These are phyloP conservation scores for Poecilia velifera DNA, from an alignment of 2,797 vertebrate genomes.

Conservation along the genomic window DNA sequence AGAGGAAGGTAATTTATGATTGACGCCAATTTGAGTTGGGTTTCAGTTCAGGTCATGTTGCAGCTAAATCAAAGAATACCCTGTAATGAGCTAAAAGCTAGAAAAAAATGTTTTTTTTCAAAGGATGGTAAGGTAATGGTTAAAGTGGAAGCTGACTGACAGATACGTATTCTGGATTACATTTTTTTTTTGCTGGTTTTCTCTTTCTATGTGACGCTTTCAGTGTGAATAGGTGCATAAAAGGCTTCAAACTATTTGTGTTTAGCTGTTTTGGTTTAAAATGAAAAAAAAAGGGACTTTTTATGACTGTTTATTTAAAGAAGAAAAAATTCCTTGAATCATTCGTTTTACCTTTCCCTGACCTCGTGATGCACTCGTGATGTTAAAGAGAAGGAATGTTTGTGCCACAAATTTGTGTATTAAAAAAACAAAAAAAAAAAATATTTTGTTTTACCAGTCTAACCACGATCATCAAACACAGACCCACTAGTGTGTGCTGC, in stretches of 20 bases:
- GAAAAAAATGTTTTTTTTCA: neutral
- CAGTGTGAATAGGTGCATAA: neutral
- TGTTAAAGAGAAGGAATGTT: neutral
- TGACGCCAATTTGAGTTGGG: neutral
- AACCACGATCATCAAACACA: neutral
- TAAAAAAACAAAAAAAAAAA: neutral
- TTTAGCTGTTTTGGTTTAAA: neutral
- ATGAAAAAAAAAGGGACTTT: neutral
- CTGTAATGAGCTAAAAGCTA: neutral
- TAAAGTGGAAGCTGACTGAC: neutral
- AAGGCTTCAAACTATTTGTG: neutral
- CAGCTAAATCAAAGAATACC: neutral
- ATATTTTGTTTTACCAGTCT: neutral
- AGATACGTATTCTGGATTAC: too few species aligned
- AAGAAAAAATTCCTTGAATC: neutral
- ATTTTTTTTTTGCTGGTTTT: neutral
- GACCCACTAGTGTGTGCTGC: conserved; percentile 2
- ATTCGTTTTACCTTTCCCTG: neutral
- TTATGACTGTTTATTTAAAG: neutral
- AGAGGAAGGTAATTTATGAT: neutral
- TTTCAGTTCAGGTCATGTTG: neutral
- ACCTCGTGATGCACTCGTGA: neutral
- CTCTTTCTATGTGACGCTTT: neutral
- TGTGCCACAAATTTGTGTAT: neutral
- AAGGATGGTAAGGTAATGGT: neutral